Evolutionary conservation across 2,113 vertebrate genomes (phyloP).

Genomic region (Tachysurus vachellii): DNA sequence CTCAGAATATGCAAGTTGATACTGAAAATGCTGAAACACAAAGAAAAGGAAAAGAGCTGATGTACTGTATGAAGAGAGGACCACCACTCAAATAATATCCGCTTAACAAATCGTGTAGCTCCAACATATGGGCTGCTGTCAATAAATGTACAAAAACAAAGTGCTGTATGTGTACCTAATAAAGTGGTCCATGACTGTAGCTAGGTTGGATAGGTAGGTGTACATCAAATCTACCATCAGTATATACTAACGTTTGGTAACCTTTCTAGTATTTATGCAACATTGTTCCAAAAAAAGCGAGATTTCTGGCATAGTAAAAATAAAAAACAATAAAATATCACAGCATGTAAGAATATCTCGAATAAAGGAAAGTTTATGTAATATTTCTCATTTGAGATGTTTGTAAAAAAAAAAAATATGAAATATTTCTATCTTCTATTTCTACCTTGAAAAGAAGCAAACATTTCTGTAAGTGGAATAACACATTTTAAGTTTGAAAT

Average conservation of each 20-base stretch:
- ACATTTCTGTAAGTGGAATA: neutral
- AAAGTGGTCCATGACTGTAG: neutral
- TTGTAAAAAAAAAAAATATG: neutral
- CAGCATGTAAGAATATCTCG: neutral
- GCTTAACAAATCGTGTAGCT: neutral
- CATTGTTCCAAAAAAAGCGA: neutral
- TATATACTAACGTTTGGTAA: neutral
- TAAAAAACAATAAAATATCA: neutral
- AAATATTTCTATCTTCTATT: neutral
- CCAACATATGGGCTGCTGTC: neutral
- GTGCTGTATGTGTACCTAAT: neutral
- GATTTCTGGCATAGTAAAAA: neutral
- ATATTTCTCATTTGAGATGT: neutral
- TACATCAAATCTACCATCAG: neutral
- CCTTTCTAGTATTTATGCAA: neutral
- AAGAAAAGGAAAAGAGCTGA: neutral
- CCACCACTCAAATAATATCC: neutral
- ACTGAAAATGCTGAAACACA: neutral
- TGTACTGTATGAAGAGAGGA: neutral
- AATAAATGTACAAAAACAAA: neutral
- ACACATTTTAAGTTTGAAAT: too few species aligned
- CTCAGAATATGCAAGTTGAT: conserved; percentile 16
- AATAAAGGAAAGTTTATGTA: neutral
- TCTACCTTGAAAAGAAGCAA: neutral
- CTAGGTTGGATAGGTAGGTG: neutral